A percentile compares a stretch with the other conserved stretches of the same genome.
Evolutionary conservation across 2,113 vertebrate species (phyloP).

Genomic region (Phalacrocorax aristotelis): DNA sequence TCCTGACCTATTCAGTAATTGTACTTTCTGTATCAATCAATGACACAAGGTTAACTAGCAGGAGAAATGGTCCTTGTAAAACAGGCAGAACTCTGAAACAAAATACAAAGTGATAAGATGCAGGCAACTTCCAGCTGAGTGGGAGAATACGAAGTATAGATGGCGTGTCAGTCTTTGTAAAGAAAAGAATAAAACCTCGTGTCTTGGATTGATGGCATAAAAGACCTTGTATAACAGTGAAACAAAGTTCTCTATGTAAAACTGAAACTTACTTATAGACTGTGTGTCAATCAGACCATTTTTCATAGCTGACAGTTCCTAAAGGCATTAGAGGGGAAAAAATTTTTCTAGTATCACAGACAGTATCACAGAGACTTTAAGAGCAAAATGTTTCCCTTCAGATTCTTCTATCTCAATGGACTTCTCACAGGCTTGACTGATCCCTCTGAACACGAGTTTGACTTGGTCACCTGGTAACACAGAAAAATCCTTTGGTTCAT

Average conservation of each 20-base stretch:
- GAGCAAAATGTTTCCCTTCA: neutral
- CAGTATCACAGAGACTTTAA: neutral
- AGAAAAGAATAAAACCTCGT: constrained; percentile 16
- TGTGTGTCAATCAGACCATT: constrained; percentile 33
- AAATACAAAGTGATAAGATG: neutral
- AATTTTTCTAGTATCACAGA: neutral
- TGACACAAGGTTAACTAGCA: neutral
- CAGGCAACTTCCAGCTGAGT: neutral
- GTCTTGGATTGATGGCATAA: constrained; percentile 9
- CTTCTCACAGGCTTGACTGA: neutral
- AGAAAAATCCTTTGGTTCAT: neutral
- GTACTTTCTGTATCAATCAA: neutral
- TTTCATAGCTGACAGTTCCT: constrained; percentile 24
- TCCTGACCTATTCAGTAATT: neutral
- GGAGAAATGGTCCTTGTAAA: neutral
- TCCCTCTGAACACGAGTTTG: neutral
- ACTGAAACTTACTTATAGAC: constrained; percentile 19
- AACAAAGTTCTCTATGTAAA: constrained; percentile 40
- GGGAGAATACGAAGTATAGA: neutral
- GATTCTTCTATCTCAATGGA: neutral
- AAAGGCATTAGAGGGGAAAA: neutral
- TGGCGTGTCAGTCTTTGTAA: neutral
- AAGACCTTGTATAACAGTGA: constrained; percentile 31
- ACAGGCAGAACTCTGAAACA: neutral
- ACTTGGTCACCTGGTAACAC: neutral